A percentile compares a stretch with the other conserved stretches of the same genome.
These are phyloP conservation scores for Riparia riparia DNA, from an alignment of 2,113 vertebrate genomes.

Conservation along the genomic window DNA sequence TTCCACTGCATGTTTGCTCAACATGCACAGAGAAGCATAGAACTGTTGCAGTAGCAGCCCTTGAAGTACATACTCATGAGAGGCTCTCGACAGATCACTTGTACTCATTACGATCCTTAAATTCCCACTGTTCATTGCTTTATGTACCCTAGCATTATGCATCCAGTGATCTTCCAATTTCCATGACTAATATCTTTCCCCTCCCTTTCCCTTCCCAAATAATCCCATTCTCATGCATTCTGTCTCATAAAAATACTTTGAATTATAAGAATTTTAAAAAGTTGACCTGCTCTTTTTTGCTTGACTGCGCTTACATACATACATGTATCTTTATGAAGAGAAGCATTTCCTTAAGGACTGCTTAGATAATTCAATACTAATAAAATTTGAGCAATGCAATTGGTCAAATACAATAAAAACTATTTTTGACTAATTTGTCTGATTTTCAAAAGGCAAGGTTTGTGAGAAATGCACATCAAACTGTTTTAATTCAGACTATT, in stretches of 20 bases:
- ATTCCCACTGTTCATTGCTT: not conserved
- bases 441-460: not conserved
- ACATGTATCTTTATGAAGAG: not conserved
- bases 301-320: not conserved
- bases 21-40: rapidly evolving
- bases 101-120: not conserved
- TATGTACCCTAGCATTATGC: not conserved
- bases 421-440: not conserved
- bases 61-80: not conserved
- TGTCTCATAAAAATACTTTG: not conserved
- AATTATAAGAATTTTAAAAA: not conserved
- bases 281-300: not conserved
- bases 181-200: not conserved
- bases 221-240: not conserved
- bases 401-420: not conserved
- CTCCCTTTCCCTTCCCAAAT: too few species aligned
- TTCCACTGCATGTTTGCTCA: not conserved
- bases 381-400: not conserved
- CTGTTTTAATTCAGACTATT: not conserved
- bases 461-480: not conserved
- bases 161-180: not conserved
- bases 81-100: not conserved
- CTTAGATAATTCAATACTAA: not conserved
- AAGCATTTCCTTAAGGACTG: not conserved
- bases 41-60: not conserved